Evolutionary conservation across 2,797 vertebrate genomes (phyloP).

Genomic region (Halcyon smyrnensis): DNA sequence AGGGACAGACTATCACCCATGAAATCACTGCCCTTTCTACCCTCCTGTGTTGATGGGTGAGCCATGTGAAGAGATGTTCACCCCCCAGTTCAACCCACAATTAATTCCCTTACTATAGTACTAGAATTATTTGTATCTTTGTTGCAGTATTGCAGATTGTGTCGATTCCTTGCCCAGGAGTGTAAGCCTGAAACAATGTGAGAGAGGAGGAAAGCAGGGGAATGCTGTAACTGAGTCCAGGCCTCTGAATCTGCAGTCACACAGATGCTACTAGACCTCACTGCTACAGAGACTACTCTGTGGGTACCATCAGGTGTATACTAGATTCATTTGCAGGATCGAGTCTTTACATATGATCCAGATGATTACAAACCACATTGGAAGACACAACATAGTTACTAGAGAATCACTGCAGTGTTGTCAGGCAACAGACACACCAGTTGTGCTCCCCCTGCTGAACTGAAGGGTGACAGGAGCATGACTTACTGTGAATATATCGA

Average conservation of each 20-base stretch:
- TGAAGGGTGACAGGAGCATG: not conserved
- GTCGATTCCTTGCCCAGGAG: not conserved
- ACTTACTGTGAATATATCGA: rapidly evolving
- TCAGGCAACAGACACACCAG: not conserved
- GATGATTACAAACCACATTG: rapidly evolving
- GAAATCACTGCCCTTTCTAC: not conserved
- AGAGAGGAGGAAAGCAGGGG: not conserved
- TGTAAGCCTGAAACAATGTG: not conserved
- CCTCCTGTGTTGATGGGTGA: not conserved
- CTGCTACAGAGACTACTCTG: not conserved
- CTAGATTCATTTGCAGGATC: not conserved
- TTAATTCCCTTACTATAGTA: not conserved
- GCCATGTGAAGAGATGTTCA: not conserved
- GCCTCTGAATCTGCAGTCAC: not conserved
- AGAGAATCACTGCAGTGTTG: not conserved
- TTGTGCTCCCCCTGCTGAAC: conserved; percentile 4
- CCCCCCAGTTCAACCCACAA: not conserved
- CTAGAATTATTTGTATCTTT: not conserved
- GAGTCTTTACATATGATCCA: rapidly evolving
- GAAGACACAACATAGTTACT: not conserved
- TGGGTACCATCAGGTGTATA: not conserved
- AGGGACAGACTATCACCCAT: not conserved
- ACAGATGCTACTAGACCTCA: not conserved
- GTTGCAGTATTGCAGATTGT: not conserved
- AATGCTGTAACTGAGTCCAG: rapidly evolving